Evolutionary conservation across 2,888 invertebrate genomes (phyloP), one percentile per base, ranked within the genome.

Genomic region (Drosophila leonis): DNA sequence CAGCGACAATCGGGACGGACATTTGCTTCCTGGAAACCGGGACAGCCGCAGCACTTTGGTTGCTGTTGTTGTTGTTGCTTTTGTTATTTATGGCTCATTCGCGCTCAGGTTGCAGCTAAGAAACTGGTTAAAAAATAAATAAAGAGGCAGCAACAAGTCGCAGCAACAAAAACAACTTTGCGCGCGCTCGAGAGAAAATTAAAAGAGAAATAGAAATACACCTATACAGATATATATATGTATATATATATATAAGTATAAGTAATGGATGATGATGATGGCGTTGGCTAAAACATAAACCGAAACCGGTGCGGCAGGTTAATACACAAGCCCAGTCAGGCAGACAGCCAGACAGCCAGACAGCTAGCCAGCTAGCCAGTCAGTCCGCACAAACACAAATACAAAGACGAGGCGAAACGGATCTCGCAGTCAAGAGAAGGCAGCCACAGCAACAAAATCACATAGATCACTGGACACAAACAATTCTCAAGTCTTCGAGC

Each of bases 221-320:
- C 81, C 55, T 52, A 62, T 18, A 31, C 8, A 49, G 13, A 18
- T 37, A 55, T 48, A 55, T 57, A 56, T 9, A 7, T 24, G 4
- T 10, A 15, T 51, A 46, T 24, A 44, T 18, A 18, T 31, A 33
- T 55, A 56, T 59, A 27, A 74, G 77, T 72, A 83, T 78, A 75
- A 63, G 81, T 80, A 68, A 77, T 77, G 77, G 75, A 69, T 77
- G 79, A 78, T 69, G 79, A 67, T 67, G 71, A 73, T 83, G 85
- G 85, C 83, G 83, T 83, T 88, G 85, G 88, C 86, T 89, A 88
- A 84, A 84, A 88, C 89, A 84, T 89, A 83, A 89, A 88, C 92
- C 90, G 89, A 91, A 91, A 91, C 91, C 91, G 91, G 91, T 91
- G 91, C 81, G 91, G 92, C 91, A 91, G 90, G 92, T 91, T 92